phyloP scores from a whole-genome alignment of 2,888 invertebrate species.

The Buathra laborator region DNA sequence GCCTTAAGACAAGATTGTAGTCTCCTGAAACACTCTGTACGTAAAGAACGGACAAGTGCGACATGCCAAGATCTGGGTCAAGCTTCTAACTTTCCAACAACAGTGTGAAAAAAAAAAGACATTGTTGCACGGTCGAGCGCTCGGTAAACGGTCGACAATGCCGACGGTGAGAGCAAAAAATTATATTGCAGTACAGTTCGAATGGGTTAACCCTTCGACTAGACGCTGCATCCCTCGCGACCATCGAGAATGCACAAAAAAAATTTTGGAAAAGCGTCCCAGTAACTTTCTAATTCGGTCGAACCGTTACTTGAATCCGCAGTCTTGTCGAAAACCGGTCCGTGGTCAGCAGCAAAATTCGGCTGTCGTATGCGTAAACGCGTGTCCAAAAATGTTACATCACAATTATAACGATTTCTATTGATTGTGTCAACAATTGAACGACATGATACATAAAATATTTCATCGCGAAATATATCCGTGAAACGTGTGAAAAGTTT shows the following conservation, averaged over 20 bases:
- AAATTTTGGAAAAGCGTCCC: conserved; percentile 67
- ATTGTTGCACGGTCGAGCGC: conserved; percentile 51
- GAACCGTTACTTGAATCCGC: conserved; percentile 31
- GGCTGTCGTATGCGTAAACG: not conserved
- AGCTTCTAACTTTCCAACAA: conserved; percentile 67
- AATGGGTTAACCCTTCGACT: conserved; percentile 65
- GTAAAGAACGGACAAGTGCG: conserved; percentile 31
- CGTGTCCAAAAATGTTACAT: not conserved
- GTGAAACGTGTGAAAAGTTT: not conserved
- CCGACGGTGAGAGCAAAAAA: conserved; percentile 56
- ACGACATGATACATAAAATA: not conserved
- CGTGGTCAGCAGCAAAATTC: conserved; percentile 31
- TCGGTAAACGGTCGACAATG: conserved; percentile 44
- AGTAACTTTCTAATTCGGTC: conserved; percentile 73
- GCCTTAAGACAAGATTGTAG: not conserved
- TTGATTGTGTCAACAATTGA: not conserved
- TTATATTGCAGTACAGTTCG: conserved; percentile 55
- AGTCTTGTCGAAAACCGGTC: conserved; percentile 58
- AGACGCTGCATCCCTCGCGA: conserved; percentile 55
- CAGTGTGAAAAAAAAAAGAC: conserved; percentile 61
- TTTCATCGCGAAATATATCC: not conserved
- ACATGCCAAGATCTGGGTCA: conserved; percentile 64
- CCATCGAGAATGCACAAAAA: conserved; percentile 58
- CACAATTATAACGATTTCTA: not conserved
- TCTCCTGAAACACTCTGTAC: not conserved